Conservation (phyloP, 2,113 vertebrate genomes). For the Hemibagrus wyckioides region DNA sequence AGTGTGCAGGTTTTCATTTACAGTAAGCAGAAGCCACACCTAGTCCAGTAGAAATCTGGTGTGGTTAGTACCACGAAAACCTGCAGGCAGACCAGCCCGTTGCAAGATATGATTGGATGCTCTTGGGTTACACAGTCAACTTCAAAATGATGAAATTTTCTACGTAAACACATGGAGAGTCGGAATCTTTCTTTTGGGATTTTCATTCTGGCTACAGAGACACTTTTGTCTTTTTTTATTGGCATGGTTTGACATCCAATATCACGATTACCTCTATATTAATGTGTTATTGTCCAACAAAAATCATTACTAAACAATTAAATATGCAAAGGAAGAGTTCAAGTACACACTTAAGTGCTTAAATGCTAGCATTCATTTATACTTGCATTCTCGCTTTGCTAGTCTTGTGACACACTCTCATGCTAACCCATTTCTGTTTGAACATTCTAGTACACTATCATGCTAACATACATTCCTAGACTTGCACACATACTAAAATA, state of each 20-base stretch:
- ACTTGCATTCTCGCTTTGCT: no score
- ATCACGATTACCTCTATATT: no score
- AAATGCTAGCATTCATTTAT: no score
- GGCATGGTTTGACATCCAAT: not conserved
- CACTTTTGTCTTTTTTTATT: not conserved
- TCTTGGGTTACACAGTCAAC: not conserved
- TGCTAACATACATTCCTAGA: not conserved
- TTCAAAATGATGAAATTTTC: not conserved
- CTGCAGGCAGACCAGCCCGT: not conserved
- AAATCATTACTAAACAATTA: no score
- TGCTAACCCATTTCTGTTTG: no score
- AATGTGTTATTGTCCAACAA: no score
- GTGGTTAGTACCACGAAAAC: no score
- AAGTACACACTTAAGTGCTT: no score
- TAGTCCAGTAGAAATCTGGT: no score
- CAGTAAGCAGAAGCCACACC: not conserved
- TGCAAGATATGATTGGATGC: not conserved
- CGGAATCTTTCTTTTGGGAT: not conserved
- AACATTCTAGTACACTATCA: not conserved
- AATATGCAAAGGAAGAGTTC: no score
- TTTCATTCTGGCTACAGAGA: not conserved
- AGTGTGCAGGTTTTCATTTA: not conserved
- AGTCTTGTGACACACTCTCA: no score
- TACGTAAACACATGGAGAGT: not conserved
- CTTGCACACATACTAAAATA: not conserved